Evolutionary conservation across 64 coral and sea anemone genomes (phyloP).

Genomic region (Montipora foliosa): DNA sequence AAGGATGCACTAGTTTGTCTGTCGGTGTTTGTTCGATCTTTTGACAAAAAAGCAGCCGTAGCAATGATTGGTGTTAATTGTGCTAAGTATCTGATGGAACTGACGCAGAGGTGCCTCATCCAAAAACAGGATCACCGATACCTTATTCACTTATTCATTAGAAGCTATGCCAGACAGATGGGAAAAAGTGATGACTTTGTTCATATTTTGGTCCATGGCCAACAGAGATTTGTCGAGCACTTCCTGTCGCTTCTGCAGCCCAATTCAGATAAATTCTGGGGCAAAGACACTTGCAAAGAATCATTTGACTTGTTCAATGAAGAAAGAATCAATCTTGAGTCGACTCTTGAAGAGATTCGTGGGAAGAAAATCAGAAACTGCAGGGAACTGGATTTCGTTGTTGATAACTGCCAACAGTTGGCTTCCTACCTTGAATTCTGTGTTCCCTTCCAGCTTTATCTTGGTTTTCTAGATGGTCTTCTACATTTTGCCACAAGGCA

Average conservation of each 20-base stretch:
- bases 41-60: background rate
- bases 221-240: conserved; percentile 27
- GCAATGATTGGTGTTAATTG: no score
- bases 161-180: conserved; percentile 24
- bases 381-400: background rate
- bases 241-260: conserved; percentile 8
- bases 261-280: conserved; percentile 7
- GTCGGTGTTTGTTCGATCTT: background rate
- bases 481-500: background rate
- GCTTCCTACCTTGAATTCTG: conserved; percentile 43
- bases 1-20: no score
- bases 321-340: conserved; percentile 65
- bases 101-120: background rate
- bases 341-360: background rate
- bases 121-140: conserved; percentile 17
- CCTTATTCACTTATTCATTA: conserved; percentile 52
- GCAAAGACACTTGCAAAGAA: conserved; percentile 34
- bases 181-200: background rate
- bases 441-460: conserved; percentile 7
- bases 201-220: background rate
- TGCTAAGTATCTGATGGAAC: no score
- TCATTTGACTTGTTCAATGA: conserved; percentile 45
- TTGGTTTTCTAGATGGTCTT: conserved; percentile 3
- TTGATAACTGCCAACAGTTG: background rate
- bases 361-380: conserved; percentile 3